phyloP scores from a whole-genome alignment of 2,797 vertebrate genomes.

The Sebastes umbrosus region DNA sequence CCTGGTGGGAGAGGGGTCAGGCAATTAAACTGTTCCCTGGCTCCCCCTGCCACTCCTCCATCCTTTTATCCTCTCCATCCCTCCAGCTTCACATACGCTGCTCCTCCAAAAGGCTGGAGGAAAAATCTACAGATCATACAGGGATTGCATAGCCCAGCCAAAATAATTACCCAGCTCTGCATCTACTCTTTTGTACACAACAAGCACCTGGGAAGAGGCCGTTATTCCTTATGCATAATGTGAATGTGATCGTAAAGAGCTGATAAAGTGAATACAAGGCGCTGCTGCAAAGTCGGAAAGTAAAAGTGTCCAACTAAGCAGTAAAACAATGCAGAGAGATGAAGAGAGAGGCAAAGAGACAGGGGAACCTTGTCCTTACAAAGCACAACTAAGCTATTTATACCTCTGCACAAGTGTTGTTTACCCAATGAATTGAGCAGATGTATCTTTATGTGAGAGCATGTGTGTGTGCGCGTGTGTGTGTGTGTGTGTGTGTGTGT shows the following conservation, averaged over 20 bases:
- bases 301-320: constrained; percentile 23
- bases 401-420: constrained; percentile 37
- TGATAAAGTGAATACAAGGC: constrained; percentile 18
- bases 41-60: constrained; percentile 27
- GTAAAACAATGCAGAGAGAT: constrained; percentile 16
- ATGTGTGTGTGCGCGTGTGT: neutral
- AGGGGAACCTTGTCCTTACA: constrained; percentile 7
- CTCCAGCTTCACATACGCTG: neutral
- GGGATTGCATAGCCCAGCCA: neutral
- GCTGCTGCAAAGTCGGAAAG: neutral
- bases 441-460: constrained; percentile 21
- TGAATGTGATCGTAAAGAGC: constrained; percentile 12
- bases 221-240: constrained; percentile 42
- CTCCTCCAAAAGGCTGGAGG: neutral
- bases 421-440: constrained; percentile 33
- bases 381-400: constrained; percentile 38
- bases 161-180: constrained; percentile 37
- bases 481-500: neutral
- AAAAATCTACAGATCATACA: constrained; percentile 28
- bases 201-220: constrained; percentile 10
- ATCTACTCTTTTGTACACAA: constrained; percentile 17
- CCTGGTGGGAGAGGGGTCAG: constrained; percentile 52
- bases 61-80: constrained; percentile 36
- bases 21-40: constrained; percentile 49
- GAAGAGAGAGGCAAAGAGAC: neutral